These are phyloP conservation scores for Bemisia tabaci DNA, from an alignment of 1,140 invertebrate genomes.

Conservation along the genomic window DNA sequence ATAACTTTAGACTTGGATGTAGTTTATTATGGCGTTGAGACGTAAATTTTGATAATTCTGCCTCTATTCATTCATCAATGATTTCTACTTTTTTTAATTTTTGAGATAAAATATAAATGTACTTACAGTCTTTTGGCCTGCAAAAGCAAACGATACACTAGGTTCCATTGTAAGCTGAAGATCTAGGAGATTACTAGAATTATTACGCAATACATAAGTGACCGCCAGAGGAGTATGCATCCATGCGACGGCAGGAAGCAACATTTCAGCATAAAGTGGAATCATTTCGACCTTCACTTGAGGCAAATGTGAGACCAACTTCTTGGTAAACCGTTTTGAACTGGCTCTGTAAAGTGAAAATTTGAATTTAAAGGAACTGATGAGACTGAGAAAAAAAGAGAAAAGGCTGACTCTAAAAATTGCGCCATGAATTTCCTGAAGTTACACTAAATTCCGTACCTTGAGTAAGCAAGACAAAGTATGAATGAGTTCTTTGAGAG, in stretches of 20 bases:
- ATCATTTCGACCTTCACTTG: slow-evolving; percentile 46
- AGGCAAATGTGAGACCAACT: slow-evolving; percentile 39
- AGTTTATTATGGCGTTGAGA: too few species aligned
- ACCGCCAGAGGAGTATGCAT: slow-evolving; percentile 53
- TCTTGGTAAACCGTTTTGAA: slow-evolving; percentile 27
- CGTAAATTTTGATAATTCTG: too few species aligned
- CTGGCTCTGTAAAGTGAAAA: slow-evolving; percentile 26
- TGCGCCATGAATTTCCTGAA: neutral
- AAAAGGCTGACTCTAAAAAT: neutral
- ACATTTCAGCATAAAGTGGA: slow-evolving; percentile 53
- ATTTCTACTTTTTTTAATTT: too few species aligned
- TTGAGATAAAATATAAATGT: too few species aligned
- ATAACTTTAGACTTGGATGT: too few species aligned
- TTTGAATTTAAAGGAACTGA: slow-evolving; percentile 19
- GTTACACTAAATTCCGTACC: neutral
- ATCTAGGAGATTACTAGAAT: slow-evolving; percentile 52
- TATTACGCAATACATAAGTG: slow-evolving; percentile 57
- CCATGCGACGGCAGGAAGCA: slow-evolving; percentile 56
- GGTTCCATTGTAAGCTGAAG: slow-evolving; percentile 61
- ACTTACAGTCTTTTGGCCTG: slow-evolving; percentile 70
- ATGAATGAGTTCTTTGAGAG: slow-evolving; percentile 19
- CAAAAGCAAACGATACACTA: slow-evolving; percentile 78
- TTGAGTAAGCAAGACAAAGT: neutral
- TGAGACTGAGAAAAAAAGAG: neutral
- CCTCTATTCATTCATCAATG: too few species aligned